Conservation (phyloP, 2,888 invertebrate genomes). For the Drosophila nr. perissopoda region DNA sequence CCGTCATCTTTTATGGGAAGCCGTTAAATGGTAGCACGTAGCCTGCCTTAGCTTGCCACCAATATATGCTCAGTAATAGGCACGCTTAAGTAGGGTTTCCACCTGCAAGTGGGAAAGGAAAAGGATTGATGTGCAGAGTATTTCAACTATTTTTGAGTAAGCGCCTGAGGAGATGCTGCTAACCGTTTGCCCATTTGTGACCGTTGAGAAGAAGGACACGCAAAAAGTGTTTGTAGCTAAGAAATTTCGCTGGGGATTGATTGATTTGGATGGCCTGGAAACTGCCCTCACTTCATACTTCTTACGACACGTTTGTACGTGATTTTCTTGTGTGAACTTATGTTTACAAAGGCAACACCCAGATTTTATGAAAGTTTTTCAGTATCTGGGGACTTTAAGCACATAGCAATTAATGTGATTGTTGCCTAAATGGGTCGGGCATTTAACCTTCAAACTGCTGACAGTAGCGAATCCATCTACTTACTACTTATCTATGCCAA, state of each 20-base stretch:
- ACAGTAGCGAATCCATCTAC: conserved; percentile 47
- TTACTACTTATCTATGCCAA: conserved; percentile 51
- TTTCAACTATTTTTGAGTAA: conserved; percentile 32
- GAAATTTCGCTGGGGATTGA: conserved; percentile 35
- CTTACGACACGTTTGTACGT: conserved; percentile 11
- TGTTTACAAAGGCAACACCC: conserved; percentile 26
- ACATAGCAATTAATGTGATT: conserved; percentile 45
- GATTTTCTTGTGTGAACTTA: conserved; percentile 22
- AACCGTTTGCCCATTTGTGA: conserved; percentile 32
- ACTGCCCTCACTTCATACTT: not conserved
- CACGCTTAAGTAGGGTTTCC: conserved; percentile 6
- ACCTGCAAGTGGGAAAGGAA: not conserved
- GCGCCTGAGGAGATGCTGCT: conserved; percentile 25
- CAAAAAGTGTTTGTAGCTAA: conserved; percentile 10
- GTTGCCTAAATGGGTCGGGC: conserved; percentile 20
- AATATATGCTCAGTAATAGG: conserved; percentile 66
- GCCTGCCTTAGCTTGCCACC: conserved; percentile 17
- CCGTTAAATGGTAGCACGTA: conserved; percentile 53
- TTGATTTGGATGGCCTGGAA: conserved; percentile 42
- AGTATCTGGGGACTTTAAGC: conserved; percentile 22
- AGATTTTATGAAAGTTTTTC: conserved; percentile 32
- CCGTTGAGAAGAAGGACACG: conserved; percentile 10
- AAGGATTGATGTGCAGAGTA: conserved; percentile 10
- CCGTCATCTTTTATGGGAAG: conserved; percentile 25
- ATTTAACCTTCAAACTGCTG: conserved; percentile 59